These are phyloP conservation scores for Danio albolineatus DNA, from an alignment of 2,797 vertebrate species.

Conservation along the genomic window DNA sequence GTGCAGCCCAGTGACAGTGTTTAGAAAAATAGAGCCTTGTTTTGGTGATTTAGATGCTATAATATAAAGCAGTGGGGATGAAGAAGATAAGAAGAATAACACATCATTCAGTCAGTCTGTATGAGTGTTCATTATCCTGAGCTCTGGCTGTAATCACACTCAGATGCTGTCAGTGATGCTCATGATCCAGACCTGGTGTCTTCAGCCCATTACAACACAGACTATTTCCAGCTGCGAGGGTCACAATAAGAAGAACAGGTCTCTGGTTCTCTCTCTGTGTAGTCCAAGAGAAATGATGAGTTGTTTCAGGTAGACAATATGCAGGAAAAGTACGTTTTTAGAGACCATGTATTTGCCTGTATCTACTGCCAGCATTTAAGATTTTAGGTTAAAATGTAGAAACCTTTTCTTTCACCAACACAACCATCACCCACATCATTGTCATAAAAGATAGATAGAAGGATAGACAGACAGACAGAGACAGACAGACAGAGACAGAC, in stretches of 20 bases:
- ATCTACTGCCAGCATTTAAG: no score
- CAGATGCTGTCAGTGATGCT: conserved; percentile 56
- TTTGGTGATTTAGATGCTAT: background rate
- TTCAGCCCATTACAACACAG: conserved; percentile 34
- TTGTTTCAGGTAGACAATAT: conserved; percentile 19
- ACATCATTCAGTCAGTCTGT: conserved; percentile 32
- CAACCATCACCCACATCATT: no score
- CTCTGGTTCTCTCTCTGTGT: background rate
- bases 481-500: no score
- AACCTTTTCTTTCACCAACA: no score
- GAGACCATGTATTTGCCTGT: no score
- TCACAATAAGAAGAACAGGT: background rate
- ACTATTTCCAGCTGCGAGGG: conserved; percentile 54
- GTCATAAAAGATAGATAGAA: no score
- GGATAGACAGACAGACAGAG: no score
- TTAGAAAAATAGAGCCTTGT: conserved; percentile 3
- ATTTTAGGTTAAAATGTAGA: no score
- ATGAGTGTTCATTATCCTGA: conserved; percentile 55
- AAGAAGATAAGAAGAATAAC: conserved; percentile 25
- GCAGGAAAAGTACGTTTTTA: no score
- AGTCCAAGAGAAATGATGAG: conserved; percentile 23
- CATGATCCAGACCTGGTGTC: conserved; percentile 40
- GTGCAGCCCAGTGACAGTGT: no score
- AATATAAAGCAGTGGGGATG: background rate
- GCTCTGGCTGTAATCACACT: conserved; percentile 49